These are phyloP conservation scores for Isurus oxyrinchus DNA, from an alignment of 2,113 vertebrate species.

Conservation along the genomic window DNA sequence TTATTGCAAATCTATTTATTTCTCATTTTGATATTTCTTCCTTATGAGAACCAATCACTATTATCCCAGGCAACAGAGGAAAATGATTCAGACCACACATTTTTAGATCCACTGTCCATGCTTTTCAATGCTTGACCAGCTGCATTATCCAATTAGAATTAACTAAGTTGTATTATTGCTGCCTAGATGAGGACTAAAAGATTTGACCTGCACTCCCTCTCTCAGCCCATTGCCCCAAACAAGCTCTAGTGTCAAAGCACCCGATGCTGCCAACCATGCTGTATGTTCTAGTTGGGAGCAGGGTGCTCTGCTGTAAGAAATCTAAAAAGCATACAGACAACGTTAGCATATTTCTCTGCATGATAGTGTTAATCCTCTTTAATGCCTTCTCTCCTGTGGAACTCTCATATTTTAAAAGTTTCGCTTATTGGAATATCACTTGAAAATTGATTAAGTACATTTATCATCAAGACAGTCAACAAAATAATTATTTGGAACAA, in stretches of 20 bases:
- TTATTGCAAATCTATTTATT: neutral
- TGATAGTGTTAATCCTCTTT: constrained; percentile 9
- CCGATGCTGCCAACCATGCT: neutral
- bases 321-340: neutral
- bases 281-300: neutral
- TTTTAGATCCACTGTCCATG: neutral
- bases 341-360: constrained; percentile 28
- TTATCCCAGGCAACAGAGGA: neutral
- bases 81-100: neutral
- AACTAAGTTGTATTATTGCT: neutral
- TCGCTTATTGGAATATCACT: neutral
- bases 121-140: neutral
- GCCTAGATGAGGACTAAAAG: neutral
- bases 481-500: constrained; percentile 21
- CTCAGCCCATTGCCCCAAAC: neutral
- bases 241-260: neutral
- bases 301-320: neutral
- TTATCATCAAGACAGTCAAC: neutral
- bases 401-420: constrained; percentile 20
- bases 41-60: neutral
- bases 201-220: neutral
- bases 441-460: constrained; percentile 21
- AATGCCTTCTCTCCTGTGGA: constrained; percentile 8
- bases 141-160: neutral
- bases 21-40: neutral